Percentiles rank a stretch among this genome's conserved stretches.
These are phyloP conservation scores for Thunnus albacares DNA, from an alignment of 2,797 vertebrate genomes.

Conservation along the genomic window DNA sequence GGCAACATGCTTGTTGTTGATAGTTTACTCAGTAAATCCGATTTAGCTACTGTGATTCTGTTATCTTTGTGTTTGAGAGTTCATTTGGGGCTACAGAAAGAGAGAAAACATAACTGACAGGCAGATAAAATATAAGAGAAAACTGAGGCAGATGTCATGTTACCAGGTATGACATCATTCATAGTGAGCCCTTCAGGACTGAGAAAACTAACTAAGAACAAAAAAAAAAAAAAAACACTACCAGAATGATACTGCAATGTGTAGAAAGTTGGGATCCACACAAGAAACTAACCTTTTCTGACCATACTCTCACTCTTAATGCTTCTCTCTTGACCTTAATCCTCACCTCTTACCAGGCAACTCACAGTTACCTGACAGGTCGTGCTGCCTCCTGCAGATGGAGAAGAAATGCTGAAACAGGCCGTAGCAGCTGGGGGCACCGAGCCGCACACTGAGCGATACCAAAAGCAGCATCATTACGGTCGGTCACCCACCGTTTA, in stretches of 20 bases:
- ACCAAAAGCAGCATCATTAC: slow-evolving; percentile 69
- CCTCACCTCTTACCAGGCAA: slow-evolving; percentile 32
- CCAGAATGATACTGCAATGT: not conserved
- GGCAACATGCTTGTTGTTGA: not conserved
- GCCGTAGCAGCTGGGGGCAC: slow-evolving; percentile 47
- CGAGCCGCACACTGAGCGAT: slow-evolving; percentile 49
- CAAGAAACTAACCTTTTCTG: slow-evolving; percentile 2
- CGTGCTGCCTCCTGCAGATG: slow-evolving; percentile 54
- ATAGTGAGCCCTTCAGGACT: not conserved
- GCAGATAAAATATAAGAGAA: slow-evolving; percentile 4
- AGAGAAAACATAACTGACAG: not conserved
- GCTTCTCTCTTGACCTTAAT: slow-evolving; percentile 47
- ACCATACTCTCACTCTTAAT: slow-evolving; percentile 2
- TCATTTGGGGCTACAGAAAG: not conserved
- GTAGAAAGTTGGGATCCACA: not conserved
- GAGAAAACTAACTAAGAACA: not conserved
- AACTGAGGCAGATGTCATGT: not conserved
- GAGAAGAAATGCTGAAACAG: slow-evolving; percentile 69
- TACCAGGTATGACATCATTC: slow-evolving; percentile 8
- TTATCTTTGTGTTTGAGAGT: not conserved
- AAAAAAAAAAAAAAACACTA: not conserved
- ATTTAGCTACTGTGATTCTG: not conserved
- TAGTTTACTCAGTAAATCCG: not conserved
- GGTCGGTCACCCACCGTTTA: slow-evolving; percentile 62
- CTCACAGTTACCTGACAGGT: slow-evolving; percentile 48